These are phyloP conservation scores for Drosophila athabasca DNA, from an alignment of 1,140 invertebrate species.

Conservation along the genomic window DNA sequence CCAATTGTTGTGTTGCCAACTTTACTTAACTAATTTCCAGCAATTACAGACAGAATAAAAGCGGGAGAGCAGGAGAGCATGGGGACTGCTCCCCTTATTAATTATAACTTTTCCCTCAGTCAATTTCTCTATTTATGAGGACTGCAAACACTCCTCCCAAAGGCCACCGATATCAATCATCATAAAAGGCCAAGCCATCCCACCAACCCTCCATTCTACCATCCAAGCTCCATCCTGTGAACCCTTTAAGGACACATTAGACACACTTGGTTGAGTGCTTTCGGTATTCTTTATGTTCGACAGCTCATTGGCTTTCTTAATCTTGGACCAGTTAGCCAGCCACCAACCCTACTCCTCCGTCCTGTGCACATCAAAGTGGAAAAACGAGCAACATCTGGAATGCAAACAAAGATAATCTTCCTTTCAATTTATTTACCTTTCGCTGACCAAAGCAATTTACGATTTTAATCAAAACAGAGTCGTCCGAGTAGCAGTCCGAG, in stretches of 20 bases:
- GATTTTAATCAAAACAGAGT: constrained; percentile 65
- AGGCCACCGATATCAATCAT: constrained; percentile 46
- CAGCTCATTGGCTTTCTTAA: constrained; percentile 55
- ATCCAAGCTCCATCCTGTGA: constrained; percentile 6
- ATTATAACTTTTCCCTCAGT: constrained; percentile 45
- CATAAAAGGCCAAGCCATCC: constrained; percentile 17
- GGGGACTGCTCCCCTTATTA: constrained; percentile 33
- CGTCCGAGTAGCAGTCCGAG: neutral
- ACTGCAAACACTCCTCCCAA: neutral
- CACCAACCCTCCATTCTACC: neutral
- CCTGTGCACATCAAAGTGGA: constrained; percentile 52
- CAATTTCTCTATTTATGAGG: constrained; percentile 46
- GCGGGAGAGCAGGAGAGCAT: no score
- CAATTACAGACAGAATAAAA: constrained; percentile 52
- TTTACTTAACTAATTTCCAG: constrained; percentile 74
- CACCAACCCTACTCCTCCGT: neutral
- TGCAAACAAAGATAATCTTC: constrained; percentile 49
- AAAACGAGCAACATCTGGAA: constrained; percentile 26
- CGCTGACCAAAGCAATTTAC: constrained; percentile 58
- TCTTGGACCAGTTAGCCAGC: constrained; percentile 21
- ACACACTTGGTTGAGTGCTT: constrained; percentile 55
- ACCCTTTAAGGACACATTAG: constrained; percentile 67
- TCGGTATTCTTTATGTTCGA: constrained; percentile 35
- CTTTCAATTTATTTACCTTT: constrained; percentile 51
- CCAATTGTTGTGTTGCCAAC: constrained; percentile 40